Conservation (phyloP, 2,113 vertebrate species). For the Scatophagus argus region DNA sequence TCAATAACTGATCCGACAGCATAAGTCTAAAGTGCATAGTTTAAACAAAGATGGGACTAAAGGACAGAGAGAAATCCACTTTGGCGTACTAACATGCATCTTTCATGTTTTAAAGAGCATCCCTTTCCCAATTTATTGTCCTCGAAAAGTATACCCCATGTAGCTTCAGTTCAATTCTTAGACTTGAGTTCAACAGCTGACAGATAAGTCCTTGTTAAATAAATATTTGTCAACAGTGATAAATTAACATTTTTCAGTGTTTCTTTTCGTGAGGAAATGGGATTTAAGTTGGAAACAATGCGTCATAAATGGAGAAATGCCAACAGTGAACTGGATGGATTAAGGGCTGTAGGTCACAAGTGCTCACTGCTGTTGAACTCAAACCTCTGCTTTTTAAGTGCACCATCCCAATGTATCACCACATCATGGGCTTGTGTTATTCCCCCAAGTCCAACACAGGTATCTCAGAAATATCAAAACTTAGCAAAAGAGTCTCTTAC, state of each 20-base stretch:
- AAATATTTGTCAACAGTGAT: neutral
- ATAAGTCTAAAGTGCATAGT: neutral
- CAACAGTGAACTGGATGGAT: neutral
- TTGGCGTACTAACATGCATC: neutral
- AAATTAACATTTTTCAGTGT: neutral
- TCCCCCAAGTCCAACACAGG: neutral
- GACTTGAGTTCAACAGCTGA: neutral
- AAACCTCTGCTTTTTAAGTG: no score
- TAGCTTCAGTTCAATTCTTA: no score
- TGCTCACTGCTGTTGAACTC: neutral
- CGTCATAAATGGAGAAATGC: neutral
- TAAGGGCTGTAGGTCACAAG: neutral
- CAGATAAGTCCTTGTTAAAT: neutral
- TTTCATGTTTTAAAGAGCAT: slow-evolving; percentile 11
- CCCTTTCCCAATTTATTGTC: neutral
- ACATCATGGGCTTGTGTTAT: neutral
- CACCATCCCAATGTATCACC: neutral
- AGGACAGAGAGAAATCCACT: neutral
- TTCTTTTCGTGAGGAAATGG: neutral
- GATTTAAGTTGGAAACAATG: neutral
- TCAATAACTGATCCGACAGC: neutral
- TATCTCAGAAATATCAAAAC: neutral
- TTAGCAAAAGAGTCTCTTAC: neutral
- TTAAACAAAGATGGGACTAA: neutral
- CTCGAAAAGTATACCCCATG: neutral